phyloP scores from a whole-genome alignment of 30 jellyfish, hydroid and myxozoan genomes.

The Morbakka virulenta region DNA sequence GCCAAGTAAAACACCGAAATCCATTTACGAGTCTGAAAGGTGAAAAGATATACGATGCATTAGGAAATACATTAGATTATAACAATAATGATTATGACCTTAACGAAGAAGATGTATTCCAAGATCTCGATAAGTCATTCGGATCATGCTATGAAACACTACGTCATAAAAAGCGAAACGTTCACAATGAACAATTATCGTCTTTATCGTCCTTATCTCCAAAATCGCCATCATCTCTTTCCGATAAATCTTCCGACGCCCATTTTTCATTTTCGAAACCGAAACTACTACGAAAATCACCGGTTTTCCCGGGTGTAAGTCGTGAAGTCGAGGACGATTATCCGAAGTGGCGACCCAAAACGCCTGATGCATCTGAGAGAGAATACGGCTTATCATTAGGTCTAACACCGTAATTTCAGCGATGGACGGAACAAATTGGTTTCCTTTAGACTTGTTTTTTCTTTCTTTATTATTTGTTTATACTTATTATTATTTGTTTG shows the following conservation, averaged over 20 bases:
- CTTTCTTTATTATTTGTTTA: no score
- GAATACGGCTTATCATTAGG: slow-evolving; percentile 52
- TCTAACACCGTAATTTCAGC: no score
- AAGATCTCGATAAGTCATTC: slow-evolving; percentile 41
- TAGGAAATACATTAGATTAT: slow-evolving; percentile 34
- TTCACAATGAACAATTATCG: slow-evolving; percentile 5
- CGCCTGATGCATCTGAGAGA: slow-evolving; percentile 54
- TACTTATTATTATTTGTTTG: no score
- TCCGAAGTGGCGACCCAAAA: slow-evolving; percentile 60
- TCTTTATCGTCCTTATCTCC: slow-evolving; percentile 45
- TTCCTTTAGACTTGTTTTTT: no score
- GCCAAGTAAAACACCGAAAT: slow-evolving; percentile 44
- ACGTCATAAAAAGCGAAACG: slow-evolving; percentile 44
- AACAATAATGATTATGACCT: slow-evolving; percentile 16
- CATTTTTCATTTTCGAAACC: slow-evolving; percentile 71
- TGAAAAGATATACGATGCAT: slow-evolving; percentile 33
- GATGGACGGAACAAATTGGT: no score
- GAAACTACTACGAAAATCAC: slow-evolving; percentile 57
- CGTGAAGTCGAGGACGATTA: slow-evolving; percentile 67
- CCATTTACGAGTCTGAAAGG: slow-evolving; percentile 52
- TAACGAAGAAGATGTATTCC: not conserved
- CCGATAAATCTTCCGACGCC: no score
- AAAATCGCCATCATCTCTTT: slow-evolving; percentile 42
- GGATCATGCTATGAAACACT: slow-evolving; percentile 67
- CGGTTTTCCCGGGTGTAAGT: slow-evolving; percentile 59